Conservation (phyloP, 2,888 invertebrate species). For the Zaprionus obscuricornis region DNA sequence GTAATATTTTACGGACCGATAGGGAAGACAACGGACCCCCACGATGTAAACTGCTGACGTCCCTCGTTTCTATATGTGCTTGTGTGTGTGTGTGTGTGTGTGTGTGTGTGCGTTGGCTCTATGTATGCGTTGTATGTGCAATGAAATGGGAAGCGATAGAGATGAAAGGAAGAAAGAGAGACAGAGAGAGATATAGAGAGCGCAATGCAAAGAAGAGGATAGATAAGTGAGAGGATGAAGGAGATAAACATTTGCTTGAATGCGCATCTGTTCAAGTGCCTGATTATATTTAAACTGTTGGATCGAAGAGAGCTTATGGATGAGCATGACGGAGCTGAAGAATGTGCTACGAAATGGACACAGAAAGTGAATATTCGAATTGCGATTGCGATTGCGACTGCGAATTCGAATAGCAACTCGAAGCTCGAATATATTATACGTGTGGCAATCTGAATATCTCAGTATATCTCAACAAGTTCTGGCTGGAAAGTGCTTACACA, state of each 20-base stretch:
- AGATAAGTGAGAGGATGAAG: slow-evolving; percentile 3
- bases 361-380: too few relatives aligned
- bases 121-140: slow-evolving; percentile 26
- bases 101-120: too few relatives aligned
- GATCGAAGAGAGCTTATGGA: slow-evolving; percentile 48
- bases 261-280: slow-evolving; percentile 74
- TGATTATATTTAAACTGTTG: slow-evolving; percentile 65
- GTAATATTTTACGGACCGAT: slow-evolving; percentile 66
- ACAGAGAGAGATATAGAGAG: background rate
- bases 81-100: too few relatives aligned
- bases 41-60: slow-evolving; percentile 19
- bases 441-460: slow-evolving; percentile 15
- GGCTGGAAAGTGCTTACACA: slow-evolving; percentile 26
- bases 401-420: too few relatives aligned
- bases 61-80: too few relatives aligned
- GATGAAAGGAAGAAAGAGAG: too few relatives aligned
- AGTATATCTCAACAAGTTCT: slow-evolving; percentile 15
- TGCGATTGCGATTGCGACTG: too few relatives aligned
- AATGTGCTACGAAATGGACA: slow-evolving; percentile 8
- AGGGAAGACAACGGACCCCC: background rate
- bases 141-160: slow-evolving; percentile 4
- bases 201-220: slow-evolving; percentile 8
- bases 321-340: slow-evolving; percentile 46
- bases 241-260: slow-evolving; percentile 55
- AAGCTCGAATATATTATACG: too few relatives aligned